Percentiles rank a stretch among this genome's conserved stretches.
phyloP scores from a whole-genome alignment of 1,140 invertebrate species.

The Philaenus spumarius region DNA sequence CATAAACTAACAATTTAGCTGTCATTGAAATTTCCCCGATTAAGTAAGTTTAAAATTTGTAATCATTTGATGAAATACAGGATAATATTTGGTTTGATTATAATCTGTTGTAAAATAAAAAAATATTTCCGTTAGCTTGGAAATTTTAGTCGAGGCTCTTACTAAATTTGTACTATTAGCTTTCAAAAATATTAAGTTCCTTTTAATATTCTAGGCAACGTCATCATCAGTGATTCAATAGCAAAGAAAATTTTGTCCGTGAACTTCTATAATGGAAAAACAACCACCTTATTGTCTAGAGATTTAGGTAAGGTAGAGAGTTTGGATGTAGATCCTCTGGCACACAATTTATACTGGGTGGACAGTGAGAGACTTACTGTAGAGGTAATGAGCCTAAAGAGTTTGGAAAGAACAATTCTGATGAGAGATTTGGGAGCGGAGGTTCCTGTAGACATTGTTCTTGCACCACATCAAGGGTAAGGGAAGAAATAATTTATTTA shows the following conservation, averaged over 20 bases:
- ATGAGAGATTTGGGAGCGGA: slow-evolving; percentile 46
- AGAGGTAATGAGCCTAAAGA: slow-evolving; percentile 50
- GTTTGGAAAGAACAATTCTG: slow-evolving; percentile 46
- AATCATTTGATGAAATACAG: too few relatives aligned
- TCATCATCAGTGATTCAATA: slow-evolving; percentile 1
- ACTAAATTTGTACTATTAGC: too few relatives aligned
- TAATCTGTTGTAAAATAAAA: too few relatives aligned
- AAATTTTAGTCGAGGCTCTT: too few relatives aligned
- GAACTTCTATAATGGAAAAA: neutral
- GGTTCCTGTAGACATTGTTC: slow-evolving; percentile 50
- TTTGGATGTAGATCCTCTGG: slow-evolving; percentile 58
- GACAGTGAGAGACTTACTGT: slow-evolving; percentile 49
- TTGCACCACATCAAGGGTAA: slow-evolving; percentile 58
- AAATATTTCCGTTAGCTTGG: too few relatives aligned
- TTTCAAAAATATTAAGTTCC: too few relatives aligned
- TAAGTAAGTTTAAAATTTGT: too few relatives aligned
- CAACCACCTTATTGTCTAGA: slow-evolving; percentile 33
- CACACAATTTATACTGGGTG: slow-evolving; percentile 59
- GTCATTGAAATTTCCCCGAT: too few relatives aligned
- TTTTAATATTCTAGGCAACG: neutral
- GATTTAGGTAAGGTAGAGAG: slow-evolving; percentile 49
- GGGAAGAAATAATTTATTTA: too few relatives aligned
- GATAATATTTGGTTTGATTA: too few relatives aligned
- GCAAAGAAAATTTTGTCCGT: slow-evolving; percentile 4
- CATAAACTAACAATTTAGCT: too few relatives aligned